A percentile compares a stretch with the other conserved stretches of the same genome.
These are phyloP conservation scores for Caenorhabditis afra DNA, from an alignment of 2,888 invertebrate species.

Conservation along the genomic window DNA sequence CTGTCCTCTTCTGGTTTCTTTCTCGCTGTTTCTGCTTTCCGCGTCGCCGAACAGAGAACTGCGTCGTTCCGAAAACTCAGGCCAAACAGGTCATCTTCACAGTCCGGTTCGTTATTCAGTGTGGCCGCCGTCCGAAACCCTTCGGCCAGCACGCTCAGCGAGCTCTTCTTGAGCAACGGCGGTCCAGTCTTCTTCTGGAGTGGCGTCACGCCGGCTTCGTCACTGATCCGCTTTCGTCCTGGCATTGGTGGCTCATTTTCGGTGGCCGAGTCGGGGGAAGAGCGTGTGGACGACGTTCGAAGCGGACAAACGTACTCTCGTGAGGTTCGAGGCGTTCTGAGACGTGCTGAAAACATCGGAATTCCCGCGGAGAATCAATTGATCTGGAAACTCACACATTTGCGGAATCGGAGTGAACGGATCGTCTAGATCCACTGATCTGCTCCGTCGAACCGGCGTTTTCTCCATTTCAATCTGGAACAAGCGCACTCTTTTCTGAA, in stretches of 20 bases:
- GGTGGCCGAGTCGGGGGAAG: constrained; percentile 3
- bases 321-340: constrained; percentile 38
- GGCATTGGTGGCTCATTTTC: constrained; percentile 16
- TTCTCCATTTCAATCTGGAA: constrained; percentile 10
- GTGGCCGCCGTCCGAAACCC: constrained; percentile 53
- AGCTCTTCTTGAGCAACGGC: constrained; percentile 44
- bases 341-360: constrained; percentile 21
- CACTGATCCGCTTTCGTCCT: constrained; percentile 31
- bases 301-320: constrained; percentile 42
- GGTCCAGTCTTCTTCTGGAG: constrained; percentile 35
- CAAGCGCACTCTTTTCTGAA: not conserved
- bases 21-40: not conserved
- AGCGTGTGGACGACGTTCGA: not conserved
- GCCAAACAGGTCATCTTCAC: constrained; percentile 39
- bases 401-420: constrained; percentile 48
- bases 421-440: constrained; percentile 47
- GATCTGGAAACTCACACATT: constrained; percentile 18
- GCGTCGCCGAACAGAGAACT: not conserved
- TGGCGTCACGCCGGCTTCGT: constrained; percentile 40
- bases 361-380: too few relatives aligned
- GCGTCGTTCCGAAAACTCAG: constrained; percentile 28
- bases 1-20: not conserved
- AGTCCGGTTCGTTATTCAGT: constrained; percentile 24
- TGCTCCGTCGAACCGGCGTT: constrained; percentile 33
- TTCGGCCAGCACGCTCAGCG: constrained; percentile 44